Base-by-base conservation (phyloP, 2,888 invertebrate genomes). In the Myopa testacea region DNA sequence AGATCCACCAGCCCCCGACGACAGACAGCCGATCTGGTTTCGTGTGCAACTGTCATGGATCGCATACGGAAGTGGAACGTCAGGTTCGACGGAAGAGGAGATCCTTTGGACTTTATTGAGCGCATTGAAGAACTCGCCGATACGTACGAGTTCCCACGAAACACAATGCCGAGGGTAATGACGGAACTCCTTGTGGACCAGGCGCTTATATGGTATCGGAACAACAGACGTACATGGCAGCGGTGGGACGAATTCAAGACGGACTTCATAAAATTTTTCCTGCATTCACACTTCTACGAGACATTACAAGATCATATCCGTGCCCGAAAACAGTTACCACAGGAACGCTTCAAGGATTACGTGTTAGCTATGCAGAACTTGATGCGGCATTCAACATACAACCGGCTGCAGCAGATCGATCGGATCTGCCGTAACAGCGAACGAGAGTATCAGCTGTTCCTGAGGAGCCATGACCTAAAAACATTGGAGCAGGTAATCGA, bases 381-480 rank as follows among this genome's bases (percentile, higher is more conserved):
- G 38, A 65, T 65, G 65, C 65, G 65, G 10, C 45, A 45, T 45
- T 34, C 65, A 14, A 34, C 19, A 10, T 10, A 34, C 10, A 26
- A 0, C 4, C 34, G 12, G 8, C 34, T 14, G 3, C 65, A 65
- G 38, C 65, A 12, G 34, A 26, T 65, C 14, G 65, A 65, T 6
- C 65, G 19, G 8, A 62, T 62, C 62, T 62, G 26, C n/a, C 62
- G 62, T 62, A 62, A 62, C 62, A 62, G 62, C 8, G 14, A 37
- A 10, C 26, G 14, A 4, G 65, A 65, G 16, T 10, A 34, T 12
- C 65, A 65, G 34, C 38, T 34, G 8, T 65, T 34, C 34, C 14
- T 65, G 14, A 65, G 34, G 38, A 12, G 38, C 12, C 65, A 37
- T 5, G 34, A 65, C 7, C 34, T 65, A 34, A 14, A 38, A 12